Percentiles rank a stretch among this genome's conserved stretches.
phyloP scores from a whole-genome alignment of 2,888 invertebrate species.

The Teleogryllus oceanicus region DNA sequence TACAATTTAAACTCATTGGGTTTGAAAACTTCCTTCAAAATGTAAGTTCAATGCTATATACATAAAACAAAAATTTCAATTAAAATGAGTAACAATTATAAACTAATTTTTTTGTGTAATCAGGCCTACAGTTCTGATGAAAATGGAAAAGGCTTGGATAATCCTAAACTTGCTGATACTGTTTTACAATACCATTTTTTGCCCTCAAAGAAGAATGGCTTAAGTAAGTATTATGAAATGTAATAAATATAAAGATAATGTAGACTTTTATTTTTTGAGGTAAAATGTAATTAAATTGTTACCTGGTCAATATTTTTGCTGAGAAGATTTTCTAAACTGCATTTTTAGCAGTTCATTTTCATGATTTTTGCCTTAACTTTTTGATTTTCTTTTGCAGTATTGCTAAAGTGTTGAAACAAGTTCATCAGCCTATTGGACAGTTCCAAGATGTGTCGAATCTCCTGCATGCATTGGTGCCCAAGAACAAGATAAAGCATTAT shows the following conservation, averaged over 20 bases:
- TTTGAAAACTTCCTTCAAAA: conserved; percentile 60
- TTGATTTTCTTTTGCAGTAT: conserved; percentile 48
- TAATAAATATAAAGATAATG: too few species aligned
- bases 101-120: neutral
- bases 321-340: too few species aligned
- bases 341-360: too few species aligned
- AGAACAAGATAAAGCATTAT: conserved; percentile 58
- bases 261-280: too few species aligned
- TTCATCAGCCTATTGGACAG: conserved; percentile 45
- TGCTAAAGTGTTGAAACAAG: conserved; percentile 55
- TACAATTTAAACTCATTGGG: conserved; percentile 44
- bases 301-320: too few species aligned
- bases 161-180: conserved; percentile 61
- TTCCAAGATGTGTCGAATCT: conserved; percentile 52
- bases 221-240: conserved; percentile 55
- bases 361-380: neutral
- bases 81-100: neutral
- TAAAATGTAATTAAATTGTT: too few species aligned
- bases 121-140: conserved; percentile 61
- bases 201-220: conserved; percentile 71
- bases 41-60: conserved; percentile 46
- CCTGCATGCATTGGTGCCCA: conserved; percentile 61
- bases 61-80: too few species aligned
- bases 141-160: conserved; percentile 65
- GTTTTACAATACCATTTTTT: conserved; percentile 64